Base-by-base conservation (phyloP, 2,888 invertebrate genomes). In the Nemurella pictetii region DNA sequence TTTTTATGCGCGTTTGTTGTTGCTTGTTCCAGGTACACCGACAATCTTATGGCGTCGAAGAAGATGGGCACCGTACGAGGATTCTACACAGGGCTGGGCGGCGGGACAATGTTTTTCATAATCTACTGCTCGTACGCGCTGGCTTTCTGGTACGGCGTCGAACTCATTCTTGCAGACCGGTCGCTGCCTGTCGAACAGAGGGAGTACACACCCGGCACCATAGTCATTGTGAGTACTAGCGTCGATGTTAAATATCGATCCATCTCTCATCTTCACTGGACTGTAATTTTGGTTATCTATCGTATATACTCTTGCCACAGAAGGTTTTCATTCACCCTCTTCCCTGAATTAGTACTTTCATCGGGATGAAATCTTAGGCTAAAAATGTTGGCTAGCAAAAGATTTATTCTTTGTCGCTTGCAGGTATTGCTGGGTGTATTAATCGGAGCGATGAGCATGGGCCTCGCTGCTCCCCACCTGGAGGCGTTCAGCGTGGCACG, bases 401-500 rank as follows among this genome's bases (percentile, higher is more conserved):
- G n/a, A n/a, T n/a, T n/a, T n/a, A n/a, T n/a, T n/a, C n/a, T n/a
- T n/a, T n/a, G n/a, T n/a, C n/a, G n/a, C n/a, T 90, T 27, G 88
- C 88, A 94, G 94, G 92, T 95, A 36, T 95, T 97, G 90, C 96
- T 97, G 90, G 94, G 95, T 84, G 93, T 96, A 0, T 91, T 96
- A 35, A 94, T 94, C 90, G 96, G 95, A 0, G 95, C 96, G 0
- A 95, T 96, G 89, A 95, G 95, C 88, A 92, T 96, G 86, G 96
- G 96, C 0, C 92, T 95, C 72, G 93, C 95, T 0, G 93, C 95
- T 0, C 95, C 95, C 0, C 95, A 96, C 88, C 90, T 96, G 86
- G 96, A 96, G 88, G 93, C 95, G 0, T 94, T 96, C 88, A 92
- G 94, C 0, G 92, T 92, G n/a, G 96, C 95, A 0, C 91, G 93